A percentile compares a stretch with the other conserved stretches of the same genome.
These are phyloP conservation scores for Macrophya alboannulata DNA, from an alignment of 2,888 invertebrate species.

Conservation along the genomic window DNA sequence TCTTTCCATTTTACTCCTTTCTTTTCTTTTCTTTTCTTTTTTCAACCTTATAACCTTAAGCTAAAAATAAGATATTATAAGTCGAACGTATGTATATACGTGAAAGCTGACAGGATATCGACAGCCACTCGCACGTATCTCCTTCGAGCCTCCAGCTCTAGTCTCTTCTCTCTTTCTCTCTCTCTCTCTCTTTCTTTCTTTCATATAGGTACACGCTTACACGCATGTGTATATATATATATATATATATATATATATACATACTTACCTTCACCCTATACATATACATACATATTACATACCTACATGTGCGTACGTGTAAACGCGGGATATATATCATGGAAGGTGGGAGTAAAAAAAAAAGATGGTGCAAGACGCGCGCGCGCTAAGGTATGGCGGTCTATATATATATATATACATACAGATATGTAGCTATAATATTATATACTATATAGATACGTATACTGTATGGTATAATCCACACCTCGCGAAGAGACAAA, in stretches of 20 bases:
- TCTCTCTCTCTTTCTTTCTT: conserved; percentile 59
- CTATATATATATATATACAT: neutral
- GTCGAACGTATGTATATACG: conserved; percentile 11
- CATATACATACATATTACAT: neutral
- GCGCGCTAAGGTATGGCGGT: conserved; percentile 40
- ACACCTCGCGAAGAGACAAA: conserved; percentile 47
- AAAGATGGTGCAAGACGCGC: conserved; percentile 30
- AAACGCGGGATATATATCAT: conserved; percentile 13
- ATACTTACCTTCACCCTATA: conserved; percentile 5
- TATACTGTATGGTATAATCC: conserved; percentile 29
- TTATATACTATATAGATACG: neutral
- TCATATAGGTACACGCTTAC: neutral
- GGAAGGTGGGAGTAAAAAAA: conserved; percentile 38
- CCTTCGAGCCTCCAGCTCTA: conserved; percentile 49
- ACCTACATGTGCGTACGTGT: neutral
- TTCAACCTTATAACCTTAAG: neutral
- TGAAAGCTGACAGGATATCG: conserved; percentile 51
- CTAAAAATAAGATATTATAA: neutral
- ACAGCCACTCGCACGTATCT: conserved; percentile 29
- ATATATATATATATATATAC: neutral
- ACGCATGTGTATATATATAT: too few relatives aligned
- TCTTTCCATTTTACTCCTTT: neutral
- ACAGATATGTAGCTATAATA: neutral
- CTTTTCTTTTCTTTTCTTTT: neutral
- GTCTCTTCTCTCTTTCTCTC: conserved; percentile 56